phyloP scores from a whole-genome alignment of 1,140 invertebrate genomes.

The Tetramorium simillimum region DNA sequence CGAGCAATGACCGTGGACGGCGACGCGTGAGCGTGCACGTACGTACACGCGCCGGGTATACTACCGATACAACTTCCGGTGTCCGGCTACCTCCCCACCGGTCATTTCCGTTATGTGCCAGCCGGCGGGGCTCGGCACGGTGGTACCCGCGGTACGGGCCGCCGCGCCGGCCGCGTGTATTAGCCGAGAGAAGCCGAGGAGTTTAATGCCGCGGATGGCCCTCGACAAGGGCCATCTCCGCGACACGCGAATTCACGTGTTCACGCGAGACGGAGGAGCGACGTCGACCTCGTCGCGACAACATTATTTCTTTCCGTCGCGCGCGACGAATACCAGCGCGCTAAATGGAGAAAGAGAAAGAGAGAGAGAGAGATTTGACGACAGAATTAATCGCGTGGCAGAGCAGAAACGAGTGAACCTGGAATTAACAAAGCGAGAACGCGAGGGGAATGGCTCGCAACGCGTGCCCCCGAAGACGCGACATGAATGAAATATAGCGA shows the following conservation, averaged over 20 bases:
- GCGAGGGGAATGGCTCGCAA: not conserved
- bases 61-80: conserved; percentile 82
- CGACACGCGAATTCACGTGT: not conserved
- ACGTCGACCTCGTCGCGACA: not conserved
- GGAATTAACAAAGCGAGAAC: not conserved
- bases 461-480: not conserved
- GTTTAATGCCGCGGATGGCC: conserved; percentile 21
- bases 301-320: not conserved
- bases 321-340: not conserved
- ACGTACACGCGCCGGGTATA: conserved; percentile 78
- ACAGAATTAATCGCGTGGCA: not conserved
- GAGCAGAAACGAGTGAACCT: not conserved
- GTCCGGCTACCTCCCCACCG: conserved; percentile 72
- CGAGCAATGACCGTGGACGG: conserved; percentile 63
- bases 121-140: conserved; percentile 64
- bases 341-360: not conserved
- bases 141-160: conserved; percentile 33
- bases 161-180: conserved; percentile 20
- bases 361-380: not conserved
- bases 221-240: not conserved
- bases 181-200: conserved; percentile 1
- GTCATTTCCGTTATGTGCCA: conserved; percentile 70
- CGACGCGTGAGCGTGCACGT: conserved; percentile 57
- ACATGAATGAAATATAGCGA: not conserved
- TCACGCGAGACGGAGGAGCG: not conserved